Percentiles rank a stretch among this genome's conserved stretches.
Evolutionary conservation across 1,140 invertebrate genomes (phyloP).

Genomic region (Holotrichia oblita): DNA sequence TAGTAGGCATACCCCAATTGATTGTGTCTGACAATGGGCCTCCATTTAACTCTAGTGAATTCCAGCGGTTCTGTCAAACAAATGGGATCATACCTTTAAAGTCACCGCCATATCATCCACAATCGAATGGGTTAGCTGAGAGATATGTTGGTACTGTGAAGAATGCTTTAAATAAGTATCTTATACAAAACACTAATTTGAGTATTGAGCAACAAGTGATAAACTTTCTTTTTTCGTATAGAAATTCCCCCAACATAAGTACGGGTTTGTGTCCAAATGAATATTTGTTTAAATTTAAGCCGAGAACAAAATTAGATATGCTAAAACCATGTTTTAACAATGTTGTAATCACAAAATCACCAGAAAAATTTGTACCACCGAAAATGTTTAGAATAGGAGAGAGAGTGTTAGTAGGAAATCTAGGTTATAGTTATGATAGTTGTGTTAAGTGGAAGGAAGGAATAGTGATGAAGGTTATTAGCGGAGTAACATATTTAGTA

Average conservation of each 20-base stretch:
- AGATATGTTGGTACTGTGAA: not conserved
- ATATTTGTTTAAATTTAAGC: conserved; percentile 30
- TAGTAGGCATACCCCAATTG: not conserved
- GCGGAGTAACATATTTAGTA: too few relatives aligned
- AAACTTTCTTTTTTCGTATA: not conserved
- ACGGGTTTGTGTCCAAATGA: too few relatives aligned
- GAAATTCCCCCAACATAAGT: too few relatives aligned
- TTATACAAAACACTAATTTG: not conserved
- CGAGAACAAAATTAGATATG: conserved; percentile 31
- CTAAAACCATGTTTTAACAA: conserved; percentile 22
- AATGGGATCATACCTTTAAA: not conserved
- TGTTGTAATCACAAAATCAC: not conserved
- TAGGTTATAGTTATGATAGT: too few relatives aligned
- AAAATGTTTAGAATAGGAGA: not conserved
- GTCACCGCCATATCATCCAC: conserved; percentile 13
- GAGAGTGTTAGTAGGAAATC: too few relatives aligned
- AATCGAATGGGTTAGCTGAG: not conserved
- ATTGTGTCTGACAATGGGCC: conserved; percentile 38
- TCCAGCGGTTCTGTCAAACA: conserved; percentile 21
- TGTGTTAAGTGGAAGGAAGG: too few relatives aligned
- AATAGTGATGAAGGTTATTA: too few relatives aligned
- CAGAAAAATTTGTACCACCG: too few relatives aligned
- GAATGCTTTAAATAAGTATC: not conserved
- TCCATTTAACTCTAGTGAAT: conserved; percentile 28
- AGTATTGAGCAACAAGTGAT: not conserved